phyloP scores from a whole-genome alignment of 2,797 vertebrate genomes.

The Enteromius unitaeniatus region DNA sequence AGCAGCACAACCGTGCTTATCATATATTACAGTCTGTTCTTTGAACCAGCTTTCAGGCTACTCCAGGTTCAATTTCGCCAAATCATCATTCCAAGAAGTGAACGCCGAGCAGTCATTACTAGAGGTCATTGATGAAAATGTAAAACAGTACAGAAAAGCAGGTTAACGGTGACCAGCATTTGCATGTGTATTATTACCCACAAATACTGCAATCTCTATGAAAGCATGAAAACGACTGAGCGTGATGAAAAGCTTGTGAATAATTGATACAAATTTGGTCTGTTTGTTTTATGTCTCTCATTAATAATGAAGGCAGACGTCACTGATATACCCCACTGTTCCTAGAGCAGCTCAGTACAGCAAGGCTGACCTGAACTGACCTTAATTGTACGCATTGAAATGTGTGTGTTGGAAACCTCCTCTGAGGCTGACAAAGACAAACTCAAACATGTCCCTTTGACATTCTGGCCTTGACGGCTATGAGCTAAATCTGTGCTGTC shows the following conservation, averaged over 20 bases:
- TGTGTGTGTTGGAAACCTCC: constrained; percentile 2
- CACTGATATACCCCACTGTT: constrained; percentile 64
- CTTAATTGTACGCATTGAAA: neutral
- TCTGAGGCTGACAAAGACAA: neutral
- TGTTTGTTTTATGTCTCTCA: constrained; percentile 63
- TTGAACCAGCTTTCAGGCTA: constrained; percentile 12
- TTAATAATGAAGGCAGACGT: constrained; percentile 70
- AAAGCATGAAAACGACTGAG: neutral
- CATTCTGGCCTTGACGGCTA: neutral
- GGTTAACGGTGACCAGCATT: neutral
- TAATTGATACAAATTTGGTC: constrained; percentile 61
- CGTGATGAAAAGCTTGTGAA: constrained; percentile 44
- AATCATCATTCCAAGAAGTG: neutral
- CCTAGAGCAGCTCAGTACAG: constrained; percentile 48
- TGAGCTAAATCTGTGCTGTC: neutral
- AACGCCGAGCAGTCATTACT: neutral
- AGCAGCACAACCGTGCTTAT: neutral
- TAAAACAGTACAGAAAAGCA: neutral
- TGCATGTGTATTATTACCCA: neutral
- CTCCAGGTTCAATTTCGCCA: neutral
- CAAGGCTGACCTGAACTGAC: constrained; percentile 35
- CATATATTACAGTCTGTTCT: neutral
- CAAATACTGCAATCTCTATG: neutral
- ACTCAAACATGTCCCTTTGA: neutral
- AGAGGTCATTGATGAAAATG: neutral